Base-by-base conservation (phyloP, 2,113 vertebrate genomes). In the Erythrocercus mccallii region DNA sequence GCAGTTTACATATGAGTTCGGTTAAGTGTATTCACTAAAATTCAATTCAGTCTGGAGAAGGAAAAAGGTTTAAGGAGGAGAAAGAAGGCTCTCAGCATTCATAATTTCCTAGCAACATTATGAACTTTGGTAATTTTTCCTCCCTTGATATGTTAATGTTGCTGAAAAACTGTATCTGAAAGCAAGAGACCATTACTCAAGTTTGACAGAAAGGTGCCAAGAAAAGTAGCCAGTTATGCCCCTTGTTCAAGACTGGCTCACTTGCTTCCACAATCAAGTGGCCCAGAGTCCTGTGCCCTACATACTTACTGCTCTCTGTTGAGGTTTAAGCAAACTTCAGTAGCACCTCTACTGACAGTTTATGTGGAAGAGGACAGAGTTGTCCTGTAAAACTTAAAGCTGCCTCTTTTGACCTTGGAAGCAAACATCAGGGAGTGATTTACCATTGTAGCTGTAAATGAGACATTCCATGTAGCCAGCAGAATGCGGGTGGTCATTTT, bases 371-470 rank as follows among this genome's bases (percentile, higher is more conserved):
- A 53, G 48, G 37, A 81, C 45, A 73, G 54, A 80, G 14, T 33
- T 25, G 40, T 77, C 33, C 17, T 51, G 30, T 37, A 42, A 70
- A 66, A 81, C 42, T 74, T 38, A 74, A 28, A 73, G 57, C 58
- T 88, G 58, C 33, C 81, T 56, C 74, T 90, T 76, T 64, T 71
- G 30, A 14, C 53, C 53, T 45, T 48, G 40, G 25, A 82, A 93
- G 60, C 42, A 82, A 95, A 71, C 20, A 57, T n/a, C 20, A 91
- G 13, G 44, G 51, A 33, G 37, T 6, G 5, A 74, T 65, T 62
- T 98, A 99, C 99, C 98, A 45, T 98, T 97, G 37, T 98, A 98
- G 77, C 97, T 98, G 98, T 99, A 99, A 65, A 99, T 97, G 65
- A 98, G 98, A 81, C 98, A 98, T 74, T 98, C 96, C 70, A 98